Evolutionary conservation across 2,888 invertebrate species (phyloP), one percentile per base, ranked within the genome.

Genomic region (Corythucha ciliata): DNA sequence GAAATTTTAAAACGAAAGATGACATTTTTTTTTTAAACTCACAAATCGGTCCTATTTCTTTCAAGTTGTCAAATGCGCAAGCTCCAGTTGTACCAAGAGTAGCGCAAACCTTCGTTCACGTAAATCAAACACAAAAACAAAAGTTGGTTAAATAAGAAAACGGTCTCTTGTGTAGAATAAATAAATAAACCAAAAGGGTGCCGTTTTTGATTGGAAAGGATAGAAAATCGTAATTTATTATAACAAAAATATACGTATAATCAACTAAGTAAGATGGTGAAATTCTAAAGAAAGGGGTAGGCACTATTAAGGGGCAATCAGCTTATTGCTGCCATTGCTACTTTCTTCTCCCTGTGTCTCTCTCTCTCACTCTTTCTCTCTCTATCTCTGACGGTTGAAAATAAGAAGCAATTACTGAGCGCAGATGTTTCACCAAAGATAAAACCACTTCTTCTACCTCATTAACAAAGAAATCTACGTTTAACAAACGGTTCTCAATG

Each of bases 51-150:
- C 71, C 71, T 40, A 71, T 64, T 63, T 69, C 69, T 27, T 79
- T 75, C 7, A 98, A 72, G 66, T 88, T 86, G 69, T 98, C 98
- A 63, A 98, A 97, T 2, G 96, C 83, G 65, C 97, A 98, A 16
- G 93, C 86, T 1, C 94, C 94, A 0, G 98, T 98, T 1, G 96
- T 94, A 16, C 98, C 98, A 24, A 97, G 72, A 4, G 96, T 94
- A 16, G 86, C 90, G 66, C 94, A 96, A 2, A 93, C 81, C 93
- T 94, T 68, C n/a, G n/a, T n/a, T n/a, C n/a, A n/a, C n/a, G n/a
- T n/a, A n/a, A n/a, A n/a, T 27, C 47, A 52, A 39, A 55, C 4
- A 51, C 40, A 26, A 44, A 37, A 57, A 64, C 64, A 64, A 65
- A 48, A 29, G 54, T 65, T 48, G 16, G 41, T 22, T 21, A 27